Base-by-base conservation (phyloP, 64 coral and sea anemone genomes). In the Hydrozoanthus tunicans region DNA sequence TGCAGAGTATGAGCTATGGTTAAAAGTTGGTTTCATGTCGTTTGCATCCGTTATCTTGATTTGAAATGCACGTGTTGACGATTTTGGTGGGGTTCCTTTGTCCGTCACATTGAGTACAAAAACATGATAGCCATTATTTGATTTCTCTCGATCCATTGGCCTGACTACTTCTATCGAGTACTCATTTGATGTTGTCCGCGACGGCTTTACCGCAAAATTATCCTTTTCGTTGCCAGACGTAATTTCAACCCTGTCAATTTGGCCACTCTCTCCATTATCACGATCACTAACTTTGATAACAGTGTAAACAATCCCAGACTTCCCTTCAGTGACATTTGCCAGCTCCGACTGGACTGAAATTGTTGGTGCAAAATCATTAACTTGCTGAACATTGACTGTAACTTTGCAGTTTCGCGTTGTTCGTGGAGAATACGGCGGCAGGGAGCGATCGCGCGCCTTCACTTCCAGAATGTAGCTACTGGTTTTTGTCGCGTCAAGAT, bases 321-420 rank as follows among this genome's bases (percentile, higher is more conserved):
- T 83, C 82, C 89, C 81, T 58, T 89, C 80, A 4, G 43, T 80
- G 14, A 92, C 56, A 11, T 86, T 92, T 51, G 88, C 78, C 73
- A 96, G 68, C 57, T 96, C 93, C 12, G 53, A 83, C 64, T 80
- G 66, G 15, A 96, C 79, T 43, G 84, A 83, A 66, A 99, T 89
- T n/a, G 32, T 73, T 0, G 97, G 97, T n/a, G 94, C 86, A 80
- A 96, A 99, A 32, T 86, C 51, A 13, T 93, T 93, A 10, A 86
- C 81, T 27, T 67, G 55, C 54, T 73, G 51, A 66, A 93, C 73
- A 67, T 61, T 85, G 15, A 93, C 62, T 43, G 20, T 86, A 5
- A 93, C 32, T 58, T 25, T 56, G 54, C 91, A 93, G 56, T 85
- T 74, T 56, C 53, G 74, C 25, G 57, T 51, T 56, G 58, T 57